Percentiles rank a stretch among this genome's conserved stretches.
phyloP scores from a whole-genome alignment of 2,888 invertebrate genomes.

The Automeris io region DNA sequence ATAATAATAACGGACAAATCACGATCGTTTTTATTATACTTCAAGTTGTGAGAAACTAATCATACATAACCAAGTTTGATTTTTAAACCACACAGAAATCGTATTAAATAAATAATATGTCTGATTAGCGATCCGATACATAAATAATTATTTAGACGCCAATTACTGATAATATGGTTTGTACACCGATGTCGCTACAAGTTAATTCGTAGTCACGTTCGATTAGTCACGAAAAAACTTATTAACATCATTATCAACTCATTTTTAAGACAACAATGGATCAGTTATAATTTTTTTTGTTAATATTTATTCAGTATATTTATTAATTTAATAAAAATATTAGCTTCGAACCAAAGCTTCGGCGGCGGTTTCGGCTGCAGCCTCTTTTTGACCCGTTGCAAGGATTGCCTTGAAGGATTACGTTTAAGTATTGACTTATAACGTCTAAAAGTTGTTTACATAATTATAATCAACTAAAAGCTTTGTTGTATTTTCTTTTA shows the following conservation, averaged over 20 bases:
- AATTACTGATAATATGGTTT: conserved; percentile 31
- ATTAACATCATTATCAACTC: conserved; percentile 30
- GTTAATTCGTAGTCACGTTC: conserved; percentile 26
- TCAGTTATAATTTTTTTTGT: background rate
- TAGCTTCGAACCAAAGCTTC: too few relatives aligned
- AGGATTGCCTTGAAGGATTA: too few relatives aligned
- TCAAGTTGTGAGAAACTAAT: background rate
- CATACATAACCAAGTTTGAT: conserved; percentile 3
- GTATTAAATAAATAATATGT: conserved; percentile 8
- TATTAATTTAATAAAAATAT: too few relatives aligned
- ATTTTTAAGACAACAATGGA: conserved; percentile 11
- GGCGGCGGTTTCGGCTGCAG: too few relatives aligned
- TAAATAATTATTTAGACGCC: conserved; percentile 23
- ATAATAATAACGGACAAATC: background rate
- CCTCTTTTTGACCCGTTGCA: too few relatives aligned
- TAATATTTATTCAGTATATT: background rate
- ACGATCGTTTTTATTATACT: background rate
- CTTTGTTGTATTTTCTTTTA: too few relatives aligned
- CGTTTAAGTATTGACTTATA: too few relatives aligned
- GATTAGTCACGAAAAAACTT: conserved; percentile 36
- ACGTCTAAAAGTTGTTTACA: too few relatives aligned
- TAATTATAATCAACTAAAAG: too few relatives aligned
- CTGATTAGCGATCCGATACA: conserved; percentile 1
- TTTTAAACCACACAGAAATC: background rate
- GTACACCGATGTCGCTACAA: conserved; percentile 24